Evolutionary conservation across 2,888 invertebrate species (phyloP).

Genomic region (Reticulitermes lucifugus): DNA sequence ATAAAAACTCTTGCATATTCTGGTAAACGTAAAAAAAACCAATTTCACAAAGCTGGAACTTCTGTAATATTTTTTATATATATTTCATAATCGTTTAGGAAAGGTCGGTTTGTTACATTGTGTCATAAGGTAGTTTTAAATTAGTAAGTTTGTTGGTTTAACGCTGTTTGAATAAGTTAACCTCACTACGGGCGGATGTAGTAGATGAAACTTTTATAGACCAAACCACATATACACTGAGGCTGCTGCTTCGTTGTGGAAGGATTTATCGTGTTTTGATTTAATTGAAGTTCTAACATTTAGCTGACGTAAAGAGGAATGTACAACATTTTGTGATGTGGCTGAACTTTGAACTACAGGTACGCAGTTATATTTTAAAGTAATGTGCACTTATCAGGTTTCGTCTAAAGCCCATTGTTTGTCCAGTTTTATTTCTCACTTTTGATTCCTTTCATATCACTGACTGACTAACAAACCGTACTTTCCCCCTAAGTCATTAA

Average conservation of each 20-base stretch:
- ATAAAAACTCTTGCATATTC: background rate
- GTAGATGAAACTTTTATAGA: constrained; percentile 14
- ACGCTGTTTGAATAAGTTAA: constrained; percentile 4
- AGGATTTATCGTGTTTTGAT: constrained; percentile 37
- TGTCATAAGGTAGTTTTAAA: constrained; percentile 26
- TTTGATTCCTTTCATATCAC: background rate
- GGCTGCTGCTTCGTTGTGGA: background rate
- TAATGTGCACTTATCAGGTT: background rate
- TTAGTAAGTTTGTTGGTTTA: constrained; percentile 35
- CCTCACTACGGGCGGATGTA: background rate
- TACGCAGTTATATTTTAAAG: background rate
- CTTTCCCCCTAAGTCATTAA: no score
- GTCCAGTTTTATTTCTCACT: no score
- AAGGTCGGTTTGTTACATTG: background rate
- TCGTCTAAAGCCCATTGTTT: no score
- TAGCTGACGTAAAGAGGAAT: background rate
- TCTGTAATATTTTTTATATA: background rate
- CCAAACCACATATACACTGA: background rate
- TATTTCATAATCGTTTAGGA: background rate
- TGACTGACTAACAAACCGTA: background rate
- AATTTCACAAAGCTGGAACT: background rate
- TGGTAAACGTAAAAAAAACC: background rate
- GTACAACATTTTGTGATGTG: no score
- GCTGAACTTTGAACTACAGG: background rate
- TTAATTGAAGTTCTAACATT: constrained; percentile 9